phyloP scores from a whole-genome alignment of 2,888 invertebrate species.

The Cantharis lateralis region DNA sequence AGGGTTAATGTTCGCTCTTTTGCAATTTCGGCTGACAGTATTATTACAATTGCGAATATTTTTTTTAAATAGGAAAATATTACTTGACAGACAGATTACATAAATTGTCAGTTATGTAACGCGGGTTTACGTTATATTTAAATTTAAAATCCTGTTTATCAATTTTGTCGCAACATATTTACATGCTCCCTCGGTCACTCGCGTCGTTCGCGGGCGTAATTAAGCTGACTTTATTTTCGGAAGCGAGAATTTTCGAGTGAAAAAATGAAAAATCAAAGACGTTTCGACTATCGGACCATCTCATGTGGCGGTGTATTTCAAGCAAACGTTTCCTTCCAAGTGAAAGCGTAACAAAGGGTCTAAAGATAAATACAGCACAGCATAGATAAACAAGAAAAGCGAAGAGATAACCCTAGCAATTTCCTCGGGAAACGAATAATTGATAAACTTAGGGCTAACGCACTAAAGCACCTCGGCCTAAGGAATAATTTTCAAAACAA shows the following conservation, averaged over 20 bases:
- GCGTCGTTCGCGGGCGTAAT: background rate
- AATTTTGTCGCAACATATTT: background rate
- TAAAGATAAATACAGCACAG: conserved; percentile 47
- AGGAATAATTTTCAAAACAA: conserved; percentile 28
- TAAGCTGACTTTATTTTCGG: background rate
- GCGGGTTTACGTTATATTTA: conserved; percentile 17
- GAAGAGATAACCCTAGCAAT: conserved; percentile 47
- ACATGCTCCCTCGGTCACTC: too few species aligned
- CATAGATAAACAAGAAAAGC: conserved; percentile 48
- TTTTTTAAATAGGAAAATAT: conserved; percentile 14
- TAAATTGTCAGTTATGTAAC: conserved; percentile 16
- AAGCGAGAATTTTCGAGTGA: too few species aligned
- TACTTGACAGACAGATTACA: conserved; percentile 22
- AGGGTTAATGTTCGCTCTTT: background rate
- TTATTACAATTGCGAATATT: conserved; percentile 11
- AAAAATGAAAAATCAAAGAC: background rate
- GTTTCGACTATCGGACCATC: conserved; percentile 19
- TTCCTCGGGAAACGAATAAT: conserved; percentile 48
- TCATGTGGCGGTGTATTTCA: conserved; percentile 24
- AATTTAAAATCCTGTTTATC: conserved; percentile 19
- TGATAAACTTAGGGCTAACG: conserved; percentile 39
- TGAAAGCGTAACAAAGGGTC: conserved; percentile 40
- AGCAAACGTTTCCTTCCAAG: conserved; percentile 22
- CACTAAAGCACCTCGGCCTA: conserved; percentile 18
- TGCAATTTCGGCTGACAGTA: background rate